Conservation (phyloP, 2,113 vertebrate species). For the Petrocephalus zakoni region DNA sequence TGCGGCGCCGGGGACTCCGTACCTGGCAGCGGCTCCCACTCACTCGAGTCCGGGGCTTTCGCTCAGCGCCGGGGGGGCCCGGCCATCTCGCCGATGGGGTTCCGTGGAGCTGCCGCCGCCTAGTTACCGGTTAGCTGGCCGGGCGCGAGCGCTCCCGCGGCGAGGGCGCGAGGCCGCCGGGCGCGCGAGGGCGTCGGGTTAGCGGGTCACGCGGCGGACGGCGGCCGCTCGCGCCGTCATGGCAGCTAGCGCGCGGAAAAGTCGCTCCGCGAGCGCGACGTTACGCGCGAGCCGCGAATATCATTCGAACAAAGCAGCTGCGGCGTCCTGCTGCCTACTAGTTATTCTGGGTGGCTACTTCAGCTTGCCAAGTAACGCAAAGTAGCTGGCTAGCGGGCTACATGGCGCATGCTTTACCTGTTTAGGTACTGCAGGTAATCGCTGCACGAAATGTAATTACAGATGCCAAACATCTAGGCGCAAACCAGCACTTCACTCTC, state of each 20-base stretch:
- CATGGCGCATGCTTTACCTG: neutral
- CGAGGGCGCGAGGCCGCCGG: neutral
- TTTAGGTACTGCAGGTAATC: neutral
- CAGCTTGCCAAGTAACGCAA: slow-evolving; percentile 45
- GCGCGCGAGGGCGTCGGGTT: neutral
- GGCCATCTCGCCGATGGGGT: neutral
- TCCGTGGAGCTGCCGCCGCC: neutral
- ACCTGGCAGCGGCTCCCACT: neutral
- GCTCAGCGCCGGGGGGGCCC: neutral
- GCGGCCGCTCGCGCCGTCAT: neutral
- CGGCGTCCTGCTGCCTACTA: neutral
- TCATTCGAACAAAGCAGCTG: neutral
- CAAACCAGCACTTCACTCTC: neutral
- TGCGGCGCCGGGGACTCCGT: neutral
- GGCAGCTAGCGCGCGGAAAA: neutral
- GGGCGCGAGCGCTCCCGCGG: neutral
- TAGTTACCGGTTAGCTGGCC: neutral
- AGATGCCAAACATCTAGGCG: neutral
- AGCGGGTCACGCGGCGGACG: neutral
- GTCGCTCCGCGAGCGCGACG: no score
- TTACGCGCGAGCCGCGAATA: no score
- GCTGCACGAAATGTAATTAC: neutral
- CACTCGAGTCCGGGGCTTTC: slow-evolving; percentile 19
- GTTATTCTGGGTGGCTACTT: neutral
- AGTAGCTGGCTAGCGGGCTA: slow-evolving; percentile 26